Base-by-base conservation (phyloP, 2,113 vertebrate genomes). In the Ictidomys tridecemlineatus region DNA sequence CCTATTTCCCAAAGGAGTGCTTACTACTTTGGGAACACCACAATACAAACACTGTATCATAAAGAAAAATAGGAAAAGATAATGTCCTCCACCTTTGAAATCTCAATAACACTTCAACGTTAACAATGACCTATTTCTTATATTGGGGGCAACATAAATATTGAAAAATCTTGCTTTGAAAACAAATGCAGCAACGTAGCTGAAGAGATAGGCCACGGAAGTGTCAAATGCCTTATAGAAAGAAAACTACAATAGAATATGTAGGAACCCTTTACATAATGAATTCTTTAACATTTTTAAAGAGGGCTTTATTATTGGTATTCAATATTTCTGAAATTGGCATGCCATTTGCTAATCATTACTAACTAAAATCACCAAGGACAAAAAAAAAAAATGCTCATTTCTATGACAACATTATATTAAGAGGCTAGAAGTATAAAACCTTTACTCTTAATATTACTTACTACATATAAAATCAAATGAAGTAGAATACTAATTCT, bases 91-190 rank as follows among this genome's bases (percentile, higher is more conserved):
- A 87, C 26, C 51, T 83, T 92, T 85, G 84, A 97, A 94, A 77
- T 90, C 69, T 87, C 84, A 92, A 11, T 80, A 53, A 51, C 13
- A 92, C 80, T 95, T 84, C 85, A 77, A 67, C 73, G 32, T 86
- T 95, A 86, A 82, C 17, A 95, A 69, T 45, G 24, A 48, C 53
- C 51, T 74, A 76, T 94, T 80, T 58, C 82, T 20, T 89, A 12
- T 51, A 83, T 82, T 69, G 69, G 22, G 63, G 28, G 8, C 67
- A 94, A 96, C n/a, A 85, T n/a, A 83, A 94, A 83, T 77, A 91
- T 42, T 92, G 72, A 89, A 92, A 94, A 92, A 86, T n/a, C n/a
- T 34, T 32, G 37, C 39, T 97, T 88, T 39, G 84, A 37, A 94
- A 69, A 91, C 51, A 94, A 88, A 30, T 7, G 53, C 91, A 96